Conservation (phyloP, 2,888 invertebrate genomes). For the Cacoxenus indagator region DNA sequence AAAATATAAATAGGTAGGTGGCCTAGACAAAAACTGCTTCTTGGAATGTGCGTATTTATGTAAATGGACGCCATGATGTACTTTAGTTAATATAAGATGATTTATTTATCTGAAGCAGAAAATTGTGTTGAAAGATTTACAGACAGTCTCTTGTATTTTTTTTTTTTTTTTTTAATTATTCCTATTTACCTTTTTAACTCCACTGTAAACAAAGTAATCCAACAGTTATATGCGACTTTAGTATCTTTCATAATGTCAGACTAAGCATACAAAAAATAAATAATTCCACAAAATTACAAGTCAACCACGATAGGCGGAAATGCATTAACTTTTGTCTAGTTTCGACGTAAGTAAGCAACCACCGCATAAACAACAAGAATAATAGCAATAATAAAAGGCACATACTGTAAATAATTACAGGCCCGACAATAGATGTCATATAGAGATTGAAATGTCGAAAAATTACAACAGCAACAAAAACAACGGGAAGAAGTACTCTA, state of each 20-base stretch:
- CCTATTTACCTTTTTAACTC: neutral
- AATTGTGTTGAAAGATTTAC: too few species aligned
- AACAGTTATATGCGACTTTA: neutral
- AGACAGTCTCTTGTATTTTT: too few species aligned
- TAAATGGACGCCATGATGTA: too few species aligned
- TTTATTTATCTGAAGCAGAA: too few species aligned
- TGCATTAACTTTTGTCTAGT: neutral
- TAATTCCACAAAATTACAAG: conserved; percentile 36
- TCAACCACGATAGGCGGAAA: conserved; percentile 7
- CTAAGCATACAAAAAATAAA: neutral
- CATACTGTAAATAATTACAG: neutral
- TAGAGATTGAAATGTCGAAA: neutral
- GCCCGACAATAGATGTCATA: neutral
- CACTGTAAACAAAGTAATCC: neutral
- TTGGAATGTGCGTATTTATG: too few species aligned
- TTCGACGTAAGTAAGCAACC: neutral
- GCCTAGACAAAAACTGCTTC: too few species aligned
- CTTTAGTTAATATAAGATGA: too few species aligned
- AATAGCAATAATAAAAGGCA: conserved; percentile 31
- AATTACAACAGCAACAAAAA: conserved; percentile 20
- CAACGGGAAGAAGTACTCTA: too few species aligned
- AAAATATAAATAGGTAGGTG: too few species aligned
- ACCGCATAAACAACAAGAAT: conserved; percentile 27
- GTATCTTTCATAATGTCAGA: neutral
- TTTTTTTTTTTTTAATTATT: too few species aligned